Evolutionary conservation across 1,140 invertebrate species (phyloP).

Genomic region (Drosophila pruinosa): DNA sequence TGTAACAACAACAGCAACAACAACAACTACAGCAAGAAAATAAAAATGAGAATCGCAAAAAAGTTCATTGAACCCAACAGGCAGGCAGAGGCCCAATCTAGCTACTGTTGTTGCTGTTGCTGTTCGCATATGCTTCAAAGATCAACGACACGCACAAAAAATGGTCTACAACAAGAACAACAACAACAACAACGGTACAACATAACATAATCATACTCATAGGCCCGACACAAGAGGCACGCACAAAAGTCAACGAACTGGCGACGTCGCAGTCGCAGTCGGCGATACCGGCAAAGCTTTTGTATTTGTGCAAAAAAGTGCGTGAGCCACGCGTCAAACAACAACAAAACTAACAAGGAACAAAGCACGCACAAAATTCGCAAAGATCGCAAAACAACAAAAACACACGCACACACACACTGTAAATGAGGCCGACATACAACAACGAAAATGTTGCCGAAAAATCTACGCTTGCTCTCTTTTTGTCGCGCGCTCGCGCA

Average conservation of each 20-base stretch:
- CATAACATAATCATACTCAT: constrained; percentile 25
- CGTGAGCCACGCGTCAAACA: constrained; percentile 41
- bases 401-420: neutral
- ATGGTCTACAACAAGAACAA: constrained; percentile 22
- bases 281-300: neutral
- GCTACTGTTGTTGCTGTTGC: constrained; percentile 34
- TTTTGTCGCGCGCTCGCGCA: constrained; percentile 1
- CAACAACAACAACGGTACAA: constrained; percentile 14
- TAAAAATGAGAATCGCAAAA: constrained; percentile 50
- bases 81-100: constrained; percentile 8
- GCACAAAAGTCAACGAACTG: constrained; percentile 71
- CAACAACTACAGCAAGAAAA: constrained; percentile 18
- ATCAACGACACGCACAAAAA: constrained; percentile 77
- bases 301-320: constrained; percentile 29
- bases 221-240: constrained; percentile 53
- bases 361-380: constrained; percentile 40
- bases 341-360: constrained; percentile 10
- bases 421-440: constrained; percentile 32
- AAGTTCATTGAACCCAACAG: constrained; percentile 62
- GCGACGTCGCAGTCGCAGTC: constrained; percentile 22
- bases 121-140: constrained; percentile 43
- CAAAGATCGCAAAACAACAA: constrained; percentile 36
- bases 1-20: constrained; percentile 35
- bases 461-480: constrained; percentile 39
- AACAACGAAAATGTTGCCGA: constrained; percentile 60